phyloP scores from a whole-genome alignment of 2,797 vertebrate species.

The Brotula barbata region DNA sequence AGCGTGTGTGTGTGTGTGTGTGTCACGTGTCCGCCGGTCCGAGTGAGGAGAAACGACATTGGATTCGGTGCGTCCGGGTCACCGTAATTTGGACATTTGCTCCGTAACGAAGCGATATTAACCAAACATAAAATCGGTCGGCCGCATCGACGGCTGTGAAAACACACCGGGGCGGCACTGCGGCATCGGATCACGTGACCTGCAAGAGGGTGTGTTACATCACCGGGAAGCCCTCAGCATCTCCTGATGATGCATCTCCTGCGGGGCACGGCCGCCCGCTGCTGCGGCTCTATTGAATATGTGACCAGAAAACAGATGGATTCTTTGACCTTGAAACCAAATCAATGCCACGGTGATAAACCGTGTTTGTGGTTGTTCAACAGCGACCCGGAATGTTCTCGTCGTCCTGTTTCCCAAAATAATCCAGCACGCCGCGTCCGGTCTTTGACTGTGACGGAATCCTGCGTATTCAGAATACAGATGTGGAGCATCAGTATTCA shows the following conservation, averaged over 20 bases:
- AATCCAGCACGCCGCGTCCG: no score
- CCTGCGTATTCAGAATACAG: no score
- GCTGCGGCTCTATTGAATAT: slow-evolving; percentile 67
- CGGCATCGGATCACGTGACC: slow-evolving; percentile 3
- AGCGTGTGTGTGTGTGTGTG: slow-evolving; percentile 12
- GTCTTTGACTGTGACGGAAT: no score
- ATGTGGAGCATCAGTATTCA: no score
- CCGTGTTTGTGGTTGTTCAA: slow-evolving; percentile 35
- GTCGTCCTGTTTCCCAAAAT: slow-evolving; percentile 63
- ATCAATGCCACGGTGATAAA: slow-evolving; percentile 51
- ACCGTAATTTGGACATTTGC: slow-evolving; percentile 28
- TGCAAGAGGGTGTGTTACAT: slow-evolving; percentile 28
- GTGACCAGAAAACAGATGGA: slow-evolving; percentile 70
- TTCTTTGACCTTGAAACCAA: slow-evolving; percentile 66
- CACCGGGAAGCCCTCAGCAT: slow-evolving; percentile 39
- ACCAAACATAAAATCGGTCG: slow-evolving; percentile 31
- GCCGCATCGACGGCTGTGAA: slow-evolving; percentile 19
- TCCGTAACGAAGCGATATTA: slow-evolving; percentile 37
- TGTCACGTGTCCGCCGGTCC: slow-evolving; percentile 20
- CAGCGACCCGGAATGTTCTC: slow-evolving; percentile 50
- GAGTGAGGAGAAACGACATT: slow-evolving; percentile 21
- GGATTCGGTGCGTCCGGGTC: slow-evolving; percentile 37
- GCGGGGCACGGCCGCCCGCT: slow-evolving; percentile 30
- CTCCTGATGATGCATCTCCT: slow-evolving; percentile 61
- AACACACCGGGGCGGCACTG: no score